A percentile compares a stretch with the other conserved stretches of the same genome.
phyloP scores from a whole-genome alignment of 2,113 vertebrate species.

The Arenaria interpres region DNA sequence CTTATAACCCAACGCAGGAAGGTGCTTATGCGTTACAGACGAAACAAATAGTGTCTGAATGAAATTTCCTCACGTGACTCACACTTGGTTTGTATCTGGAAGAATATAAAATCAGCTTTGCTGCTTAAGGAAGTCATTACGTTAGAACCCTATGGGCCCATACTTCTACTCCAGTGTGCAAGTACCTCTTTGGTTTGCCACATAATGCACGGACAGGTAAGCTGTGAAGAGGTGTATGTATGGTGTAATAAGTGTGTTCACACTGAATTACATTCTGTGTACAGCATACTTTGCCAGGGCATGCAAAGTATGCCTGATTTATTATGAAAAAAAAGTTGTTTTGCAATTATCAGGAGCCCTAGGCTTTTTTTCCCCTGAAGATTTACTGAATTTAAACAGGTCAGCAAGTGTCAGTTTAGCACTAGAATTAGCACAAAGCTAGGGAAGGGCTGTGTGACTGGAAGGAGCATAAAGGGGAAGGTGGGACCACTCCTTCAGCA shows the following conservation, averaged over 20 bases:
- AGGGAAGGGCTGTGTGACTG: not conserved
- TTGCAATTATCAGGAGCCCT: not conserved
- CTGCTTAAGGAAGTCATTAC: not conserved
- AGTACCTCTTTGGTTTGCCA: not conserved
- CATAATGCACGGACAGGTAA: not conserved
- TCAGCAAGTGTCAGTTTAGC: not conserved
- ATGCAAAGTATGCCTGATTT: not conserved
- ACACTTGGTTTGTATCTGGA: not conserved
- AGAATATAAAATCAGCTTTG: not conserved
- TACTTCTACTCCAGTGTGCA: not conserved
- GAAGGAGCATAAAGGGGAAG: not conserved
- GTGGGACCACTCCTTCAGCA: not conserved
- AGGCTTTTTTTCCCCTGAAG: not conserved
- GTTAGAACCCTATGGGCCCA: not conserved
- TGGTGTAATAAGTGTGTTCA: not conserved
- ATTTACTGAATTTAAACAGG: not conserved
- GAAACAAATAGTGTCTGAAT: not conserved
- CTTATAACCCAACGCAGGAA: not conserved
- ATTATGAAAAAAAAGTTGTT: not conserved
- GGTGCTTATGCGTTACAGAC: not conserved
- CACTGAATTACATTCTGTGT: not conserved
- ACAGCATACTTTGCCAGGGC: not conserved
- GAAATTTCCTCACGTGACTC: not conserved
- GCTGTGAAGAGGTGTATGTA: fast-evolving
- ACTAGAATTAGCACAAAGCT: not conserved